Base-by-base conservation (phyloP, 2,113 vertebrate species). In the Syngnathus floridae region DNA sequence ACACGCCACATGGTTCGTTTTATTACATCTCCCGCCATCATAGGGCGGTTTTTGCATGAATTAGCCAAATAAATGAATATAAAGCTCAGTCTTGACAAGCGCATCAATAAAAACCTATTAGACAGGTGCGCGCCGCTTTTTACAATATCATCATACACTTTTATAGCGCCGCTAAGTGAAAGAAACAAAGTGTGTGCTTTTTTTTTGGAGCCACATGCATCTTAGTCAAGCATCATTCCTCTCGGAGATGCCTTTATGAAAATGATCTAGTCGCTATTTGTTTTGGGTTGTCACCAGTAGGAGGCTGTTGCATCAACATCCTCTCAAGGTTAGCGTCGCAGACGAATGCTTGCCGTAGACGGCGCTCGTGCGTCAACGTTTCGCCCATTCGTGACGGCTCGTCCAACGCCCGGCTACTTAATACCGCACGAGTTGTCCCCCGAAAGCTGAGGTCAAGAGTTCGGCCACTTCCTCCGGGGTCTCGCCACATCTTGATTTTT, bases 401-500 rank as follows among this genome's bases (percentile, higher is more conserved):
- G 26, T 16, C 69, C 86, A 79, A 80, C 82, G 86, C 76, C 66
- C 64, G 82, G 83, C 82, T 84, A 88, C 82, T 88, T 85, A 74
- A 86, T 86, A 87, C 81, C 74, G 82, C 86, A 75, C 82, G 73
- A 69, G 77, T 83, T 84, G 85, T 86, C 82, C 82, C 26, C 78
- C 61, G 11, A 74, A 73, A 68, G 10, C 62, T 58, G 11, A 60
- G 89, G 90, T 90, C 90, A 92, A 88, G 86, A 90, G 91, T 91
- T 90, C 88, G 89, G 74, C 76, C 82, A 80, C 84, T 87, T 88
- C 87, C 90, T 89, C 86, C 84, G 77, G 85, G 78, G 86, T 87
- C 86, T 82, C 78, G 70, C 86, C 87, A 74, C 83, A 88, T 85
- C 86, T 89, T 87, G 78, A 77, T 86, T 87, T 88, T 83, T 79